Base-by-base conservation (phyloP, 2,888 invertebrate genomes). In the Apodemia zela region DNA sequence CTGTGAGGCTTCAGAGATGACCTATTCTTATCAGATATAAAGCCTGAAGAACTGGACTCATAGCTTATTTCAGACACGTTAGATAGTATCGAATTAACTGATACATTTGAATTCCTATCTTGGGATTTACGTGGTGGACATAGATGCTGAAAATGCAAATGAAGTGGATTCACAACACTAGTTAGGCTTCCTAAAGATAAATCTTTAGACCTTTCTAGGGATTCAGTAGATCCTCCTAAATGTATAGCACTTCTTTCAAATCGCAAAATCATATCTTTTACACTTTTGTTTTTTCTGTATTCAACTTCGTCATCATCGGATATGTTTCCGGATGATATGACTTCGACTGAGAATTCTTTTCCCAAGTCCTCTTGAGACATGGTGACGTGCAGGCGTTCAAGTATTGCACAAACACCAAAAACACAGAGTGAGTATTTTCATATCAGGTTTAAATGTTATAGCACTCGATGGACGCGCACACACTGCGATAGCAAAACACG, bases 11-110 rank as follows among this genome's bases (percentile, higher is more conserved):
- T 79, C 61, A 74, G 76, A 67, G 68, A 78, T 66, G 65, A 84
- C 3, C 88, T 86, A 70, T 89, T 90, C 67, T 88, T 81, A 72
- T 91, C 90, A 54, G 90, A 90, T 38, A 87, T 78, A 73, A 91
- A 91, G 67, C 90, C 91, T 13, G 91, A 91, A n/a, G 91, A 89
- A 78, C 84, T 84, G n/a, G 91, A 90, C 74, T 86, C 89, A 73
- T 77, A 87, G 74, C 91, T 90, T 66, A 83, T 79, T 77, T 89
- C 89, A 18, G 92, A 91, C 66, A 85, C 82, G 69, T 89, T 89
- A 8, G 92, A 92, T 71, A 92, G 75, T 73, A 89, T 84, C 2
- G 92, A 92, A 80, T 92, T 92, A 73, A 92, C 89, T 68, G 92
- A 92, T 66, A 89, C 81, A 69, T 86, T 89, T 17, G 92, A 92